Base-by-base conservation (phyloP, 2,888 invertebrate species). In the Drosophila cognata region DNA sequence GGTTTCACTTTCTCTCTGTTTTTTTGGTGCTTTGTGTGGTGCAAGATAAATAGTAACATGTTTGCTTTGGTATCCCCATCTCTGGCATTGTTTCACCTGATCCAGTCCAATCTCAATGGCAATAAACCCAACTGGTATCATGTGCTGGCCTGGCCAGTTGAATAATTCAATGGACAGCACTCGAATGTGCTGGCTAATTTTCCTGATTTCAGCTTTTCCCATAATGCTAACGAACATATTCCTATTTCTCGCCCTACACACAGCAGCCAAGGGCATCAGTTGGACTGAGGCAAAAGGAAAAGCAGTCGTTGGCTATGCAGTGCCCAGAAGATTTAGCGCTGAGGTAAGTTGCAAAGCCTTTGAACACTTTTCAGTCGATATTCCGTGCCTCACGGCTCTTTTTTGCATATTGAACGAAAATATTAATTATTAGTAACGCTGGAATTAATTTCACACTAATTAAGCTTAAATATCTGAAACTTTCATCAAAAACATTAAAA, bases 31-130 rank as follows among this genome's bases (percentile, higher is more conserved):
- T 75, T 85, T 80, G 73, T 77, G 66, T 73, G 72, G 41, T 70
- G 65, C 63, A 81, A 88, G 88, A 86, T 83, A 86, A 88, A 88
- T 88, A 71, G 86, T 78, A 80, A 80, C 84, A 77, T 79, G 86
- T 84, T 88, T 88, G 72, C 67, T 51, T 67, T 78, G 61, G 57
- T 46, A 56, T n/a, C 10, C 38, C 35, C 11, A 16, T 28, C 57
- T 33, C 28, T 25, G 41, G 18, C 18, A 10, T 18, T 57, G 46
- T 58, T 38, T 16, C 29, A 35, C 35, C 36, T 31, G 25, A 35
- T 11, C 5, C 21, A 46, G 13, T 50, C 57, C 65, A 61, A 48
- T 46, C 58, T 57, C 28, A 55, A 21, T 46, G 55, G 21, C 60
- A 57, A 66, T 65, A 64, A 72, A 57, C 51, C 46, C 48, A 36